Conservation (phyloP, 2,888 invertebrate genomes). For the Congeria kusceri region DNA sequence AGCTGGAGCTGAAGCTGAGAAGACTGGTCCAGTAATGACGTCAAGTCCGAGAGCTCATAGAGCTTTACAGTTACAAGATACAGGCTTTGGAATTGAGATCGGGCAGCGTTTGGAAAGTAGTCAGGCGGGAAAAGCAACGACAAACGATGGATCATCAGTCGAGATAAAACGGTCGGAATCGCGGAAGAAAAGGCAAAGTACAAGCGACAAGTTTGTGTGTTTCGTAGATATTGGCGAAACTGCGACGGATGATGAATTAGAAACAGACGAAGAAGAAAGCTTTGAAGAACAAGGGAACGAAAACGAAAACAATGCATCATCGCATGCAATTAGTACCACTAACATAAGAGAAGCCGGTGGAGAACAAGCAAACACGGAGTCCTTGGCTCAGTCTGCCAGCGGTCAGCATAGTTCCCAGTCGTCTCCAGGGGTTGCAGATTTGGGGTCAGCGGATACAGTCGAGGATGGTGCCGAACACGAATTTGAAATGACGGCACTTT, state of each 20-base stretch:
- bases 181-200: background rate
- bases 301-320: background rate
- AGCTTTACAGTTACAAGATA: background rate
- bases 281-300: background rate
- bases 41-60: constrained; percentile 45
- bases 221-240: background rate
- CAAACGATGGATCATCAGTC: background rate
- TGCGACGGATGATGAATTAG: background rate
- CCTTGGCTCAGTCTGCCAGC: too few relatives aligned
- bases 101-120: background rate
- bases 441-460: too few relatives aligned
- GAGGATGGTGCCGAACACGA: too few relatives aligned
- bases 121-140: background rate
- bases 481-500: too few relatives aligned
- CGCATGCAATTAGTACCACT: background rate
- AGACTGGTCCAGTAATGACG: constrained; percentile 49
- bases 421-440: too few relatives aligned
- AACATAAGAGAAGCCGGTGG: background rate
- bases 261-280: background rate
- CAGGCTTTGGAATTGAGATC: background rate
- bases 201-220: background rate
- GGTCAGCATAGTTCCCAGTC: too few relatives aligned
- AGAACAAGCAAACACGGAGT: background rate
- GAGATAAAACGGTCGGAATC: background rate
- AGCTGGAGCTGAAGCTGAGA: background rate